Evolutionary conservation across 2,113 vertebrate genomes (phyloP), one percentile per base, ranked within the genome.

Genomic region (Gavia stellata): DNA sequence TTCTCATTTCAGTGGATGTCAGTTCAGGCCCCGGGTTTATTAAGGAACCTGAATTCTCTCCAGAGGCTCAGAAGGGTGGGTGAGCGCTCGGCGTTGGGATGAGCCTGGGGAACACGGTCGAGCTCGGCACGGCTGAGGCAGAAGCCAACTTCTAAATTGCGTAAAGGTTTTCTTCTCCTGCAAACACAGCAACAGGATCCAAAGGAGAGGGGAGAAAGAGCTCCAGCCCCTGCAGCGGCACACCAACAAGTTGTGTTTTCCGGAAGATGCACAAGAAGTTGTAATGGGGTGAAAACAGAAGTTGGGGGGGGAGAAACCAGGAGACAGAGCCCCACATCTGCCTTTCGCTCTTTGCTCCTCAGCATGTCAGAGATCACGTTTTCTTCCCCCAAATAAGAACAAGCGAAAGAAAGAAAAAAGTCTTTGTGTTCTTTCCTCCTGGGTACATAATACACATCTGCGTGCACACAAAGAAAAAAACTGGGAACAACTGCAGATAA

Each of bases 101-200:
- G 49, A 62, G 38, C 31, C 33, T 14, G 8, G 78, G 33, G 14
- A 34, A 50, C 20, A 72, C 38, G 62, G 23, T 31, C 2, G 3
- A 50, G 56, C 29, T 86, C 7, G 3, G 52, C 2, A 1, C 0
- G 0, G 38, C n/a, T 50, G 38, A 88, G n/a, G 71, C 17, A 72
- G 92, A 45, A 63, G 44, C 5, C 34, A 66, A 77, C 12, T 59
- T 83, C 53, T 67, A 16, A 61, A 78, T 26, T 77, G 16, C 24
- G 3, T 21, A 28, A 52, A 70, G 28, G 23, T 85, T 81, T 95
- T 84, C 10, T 65, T 23, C 19, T 86, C 24, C 40, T 86, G 20
- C 16, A 65, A 47, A 68, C 16, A 83, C 16, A 83, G 65, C 28
- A 75, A 16, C 8, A 40, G 20, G n/a, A 73, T 31, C 42, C 25